Base-by-base conservation (phyloP, 2,888 invertebrate genomes). In the Oegoconia quadripuncta region DNA sequence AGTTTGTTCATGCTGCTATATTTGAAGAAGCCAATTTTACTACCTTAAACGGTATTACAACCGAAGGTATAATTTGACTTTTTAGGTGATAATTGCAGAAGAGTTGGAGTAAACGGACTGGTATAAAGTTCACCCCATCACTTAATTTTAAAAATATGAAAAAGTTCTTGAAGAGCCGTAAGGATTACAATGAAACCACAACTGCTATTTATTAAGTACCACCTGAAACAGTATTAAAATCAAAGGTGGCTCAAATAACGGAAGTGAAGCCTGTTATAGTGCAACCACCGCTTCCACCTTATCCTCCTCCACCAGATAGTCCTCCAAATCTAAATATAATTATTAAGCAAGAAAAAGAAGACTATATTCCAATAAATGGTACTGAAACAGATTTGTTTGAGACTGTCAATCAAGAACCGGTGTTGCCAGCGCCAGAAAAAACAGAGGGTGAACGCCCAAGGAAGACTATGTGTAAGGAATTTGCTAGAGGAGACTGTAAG, bases 121-220 rank as follows among this genome's bases (percentile, higher is more conserved):
- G 18, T 48, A 63, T 76, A 25, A 68, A 67, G 17, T 76, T 77
- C 48, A 59, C 65, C 11, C 68, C 77, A 11, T 77, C 74, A 1
- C 72, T 71, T 14, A 76, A 78, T 43, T 75, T 77, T 31, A 75
- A 70, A 52, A 73, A 76, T 20, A 82, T 80, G 80, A 77, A 69
- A 48, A 81, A 82, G 31, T 76, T 73, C 44, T 51, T 76, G 1
- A 66, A 69, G 26, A 38, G 11, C 22, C 23, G 38, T 4, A 31
- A 33, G 13, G 36, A 41, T 25, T 34, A 37, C n/a, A 31, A 14
- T 18, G 40, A 40, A 18, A 17, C 32, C 5, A 34, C 25, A 28
- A 39, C 13, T 8, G 23, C 16, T 11, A 11, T 16, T 12, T n/a
- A 12, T 13, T 3, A 9, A 20, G 27, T 27, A 5, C 33, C 12